Conservation (phyloP, 1,140 invertebrate species). For the Lepidostoma basale region DNA sequence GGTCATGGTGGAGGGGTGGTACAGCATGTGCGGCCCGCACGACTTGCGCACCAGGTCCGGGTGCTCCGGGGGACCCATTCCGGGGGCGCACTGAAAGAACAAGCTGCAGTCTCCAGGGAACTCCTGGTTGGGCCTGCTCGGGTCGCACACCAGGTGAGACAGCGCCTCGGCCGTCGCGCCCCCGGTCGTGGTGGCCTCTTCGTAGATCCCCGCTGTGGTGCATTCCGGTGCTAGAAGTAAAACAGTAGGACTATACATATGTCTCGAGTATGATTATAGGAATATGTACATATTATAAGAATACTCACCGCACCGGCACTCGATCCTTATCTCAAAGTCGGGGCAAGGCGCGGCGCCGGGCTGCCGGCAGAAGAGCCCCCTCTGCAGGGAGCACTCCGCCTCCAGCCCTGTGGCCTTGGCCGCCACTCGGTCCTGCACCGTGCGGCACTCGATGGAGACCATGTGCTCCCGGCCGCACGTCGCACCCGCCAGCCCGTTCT, state of each 20-base stretch:
- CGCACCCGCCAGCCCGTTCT: constrained; percentile 54
- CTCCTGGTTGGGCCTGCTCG: constrained; percentile 52
- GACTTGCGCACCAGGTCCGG: constrained; percentile 60
- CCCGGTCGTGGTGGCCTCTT: constrained; percentile 1
- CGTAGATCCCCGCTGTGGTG: background rate
- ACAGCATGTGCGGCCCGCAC: constrained; percentile 65
- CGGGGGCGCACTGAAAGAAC: constrained; percentile 65
- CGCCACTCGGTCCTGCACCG: constrained; percentile 64
- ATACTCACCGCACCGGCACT: constrained; percentile 66
- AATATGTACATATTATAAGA: no score
- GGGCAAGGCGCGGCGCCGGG: constrained; percentile 57
- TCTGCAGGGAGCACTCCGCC: constrained; percentile 74
- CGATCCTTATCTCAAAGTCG: constrained; percentile 77
- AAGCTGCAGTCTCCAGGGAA: constrained; percentile 64
- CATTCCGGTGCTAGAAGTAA: background rate
- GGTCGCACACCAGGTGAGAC: constrained; percentile 47
- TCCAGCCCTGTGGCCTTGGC: constrained; percentile 73
- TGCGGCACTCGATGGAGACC: constrained; percentile 75
- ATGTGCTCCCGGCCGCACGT: constrained; percentile 67
- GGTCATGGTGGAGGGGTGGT: constrained; percentile 65
- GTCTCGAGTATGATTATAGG: no score
- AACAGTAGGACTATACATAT: background rate
- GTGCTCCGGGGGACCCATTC: constrained; percentile 48
- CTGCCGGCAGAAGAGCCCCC: constrained; percentile 71
- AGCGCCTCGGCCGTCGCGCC: background rate